A percentile compares a stretch with the other conserved stretches of the same genome.
These are phyloP conservation scores for Catocala fraxini DNA, from an alignment of 2,888 invertebrate genomes.

Conservation along the genomic window DNA sequence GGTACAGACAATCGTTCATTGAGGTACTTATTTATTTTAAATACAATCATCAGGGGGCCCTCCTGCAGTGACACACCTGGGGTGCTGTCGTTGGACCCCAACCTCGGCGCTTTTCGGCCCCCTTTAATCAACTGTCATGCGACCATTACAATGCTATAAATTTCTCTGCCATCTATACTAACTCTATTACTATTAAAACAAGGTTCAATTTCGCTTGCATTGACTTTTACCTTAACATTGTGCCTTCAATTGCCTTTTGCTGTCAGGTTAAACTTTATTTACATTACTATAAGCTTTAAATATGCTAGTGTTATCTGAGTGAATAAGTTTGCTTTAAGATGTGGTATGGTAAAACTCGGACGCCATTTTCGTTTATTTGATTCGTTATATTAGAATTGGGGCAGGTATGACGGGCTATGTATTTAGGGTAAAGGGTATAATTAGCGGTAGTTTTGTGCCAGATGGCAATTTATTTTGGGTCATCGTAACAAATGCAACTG, in stretches of 20 bases:
- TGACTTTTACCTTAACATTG: conserved; percentile 7
- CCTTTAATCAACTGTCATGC: conserved; percentile 87
- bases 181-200: conserved; percentile 11
- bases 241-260: neutral
- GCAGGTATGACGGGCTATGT: conserved; percentile 72
- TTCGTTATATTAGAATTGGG: conserved; percentile 77
- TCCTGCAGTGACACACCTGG: conserved; percentile 79
- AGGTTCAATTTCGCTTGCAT: conserved; percentile 8
- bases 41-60: conserved; percentile 86
- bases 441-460: conserved; percentile 39
- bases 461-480: conserved; percentile 29
- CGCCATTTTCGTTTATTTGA: conserved; percentile 79
- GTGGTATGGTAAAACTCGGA: conserved; percentile 58
- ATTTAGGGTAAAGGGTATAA: conserved; percentile 50
- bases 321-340: conserved; percentile 41
- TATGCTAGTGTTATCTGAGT: conserved; percentile 27
- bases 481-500: neutral
- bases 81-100: conserved; percentile 85
- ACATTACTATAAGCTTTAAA: conserved; percentile 31
- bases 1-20: conserved; percentile 85
- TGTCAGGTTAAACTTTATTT: conserved; percentile 9
- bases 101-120: conserved; percentile 83
- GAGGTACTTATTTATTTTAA: conserved; percentile 88
- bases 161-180: conserved; percentile 30
- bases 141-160: conserved; percentile 76